These are phyloP conservation scores for Centropus unirufus DNA, from an alignment of 2,113 vertebrate species.

Conservation along the genomic window DNA sequence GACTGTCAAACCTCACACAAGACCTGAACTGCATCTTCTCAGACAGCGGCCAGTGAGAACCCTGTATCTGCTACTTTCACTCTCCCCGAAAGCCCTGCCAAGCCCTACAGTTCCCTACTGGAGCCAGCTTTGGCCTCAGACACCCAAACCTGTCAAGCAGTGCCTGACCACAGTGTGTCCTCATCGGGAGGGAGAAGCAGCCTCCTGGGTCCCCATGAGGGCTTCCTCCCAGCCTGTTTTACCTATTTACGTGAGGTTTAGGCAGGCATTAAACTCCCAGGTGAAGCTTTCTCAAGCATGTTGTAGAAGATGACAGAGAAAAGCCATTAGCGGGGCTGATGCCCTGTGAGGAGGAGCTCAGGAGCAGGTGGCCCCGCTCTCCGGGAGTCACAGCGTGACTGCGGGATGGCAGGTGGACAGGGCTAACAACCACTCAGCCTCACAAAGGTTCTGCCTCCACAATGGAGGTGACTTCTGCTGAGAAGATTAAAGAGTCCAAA, in stretches of 20 bases:
- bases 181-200: not conserved
- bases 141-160: not conserved
- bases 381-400: rapidly evolving
- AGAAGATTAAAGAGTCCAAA: not conserved
- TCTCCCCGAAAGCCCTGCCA: not conserved
- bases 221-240: not conserved
- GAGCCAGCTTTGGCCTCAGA: not conserved
- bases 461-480: not conserved
- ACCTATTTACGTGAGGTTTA: not conserved
- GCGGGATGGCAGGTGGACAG: not conserved
- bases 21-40: not conserved
- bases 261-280: not conserved
- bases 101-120: not conserved
- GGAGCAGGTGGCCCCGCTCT: not conserved
- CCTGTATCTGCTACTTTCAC: not conserved
- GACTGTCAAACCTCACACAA: not conserved
- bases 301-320: not conserved
- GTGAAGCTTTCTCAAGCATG: not conserved
- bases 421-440: not conserved
- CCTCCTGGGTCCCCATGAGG: not conserved
- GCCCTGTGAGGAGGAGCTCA: not conserved
- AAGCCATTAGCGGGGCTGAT: not conserved
- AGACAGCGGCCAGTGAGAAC: not conserved
- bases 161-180: not conserved
- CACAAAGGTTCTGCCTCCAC: not conserved